Evolutionary conservation across 2,113 vertebrate species (phyloP).

Genomic region (Ibidorhyncha struthersii): DNA sequence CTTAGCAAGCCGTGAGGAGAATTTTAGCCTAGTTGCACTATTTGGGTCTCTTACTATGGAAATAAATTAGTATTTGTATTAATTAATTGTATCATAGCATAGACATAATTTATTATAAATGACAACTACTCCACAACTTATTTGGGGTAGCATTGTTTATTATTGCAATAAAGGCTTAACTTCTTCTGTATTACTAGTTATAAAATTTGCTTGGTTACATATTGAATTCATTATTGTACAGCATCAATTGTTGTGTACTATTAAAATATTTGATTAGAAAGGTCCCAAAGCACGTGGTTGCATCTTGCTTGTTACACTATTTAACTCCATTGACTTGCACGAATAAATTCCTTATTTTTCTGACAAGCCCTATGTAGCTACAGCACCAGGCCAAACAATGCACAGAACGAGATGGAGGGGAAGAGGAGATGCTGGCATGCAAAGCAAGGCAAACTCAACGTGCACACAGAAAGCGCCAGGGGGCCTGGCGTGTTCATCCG

Average conservation of each 20-base stretch:
- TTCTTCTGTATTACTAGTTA: background rate
- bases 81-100: background rate
- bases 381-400: background rate
- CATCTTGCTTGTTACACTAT: background rate
- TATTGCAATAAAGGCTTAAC: background rate
- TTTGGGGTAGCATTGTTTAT: background rate
- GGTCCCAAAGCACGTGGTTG: background rate
- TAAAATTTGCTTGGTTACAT: background rate
- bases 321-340: background rate
- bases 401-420: background rate
- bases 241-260: background rate
- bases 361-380: background rate
- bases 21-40: background rate
- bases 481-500: background rate
- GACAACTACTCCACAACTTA: background rate
- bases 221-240: background rate
- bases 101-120: background rate
- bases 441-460: background rate
- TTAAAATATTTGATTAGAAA: background rate
- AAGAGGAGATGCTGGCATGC: background rate
- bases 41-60: background rate
- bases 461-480: background rate
- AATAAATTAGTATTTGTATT: background rate
- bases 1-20: background rate
- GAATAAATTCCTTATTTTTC: background rate